Base-by-base conservation (phyloP, 92 coral and sea anemone genomes). In the Parazoanthus darwini region DNA sequence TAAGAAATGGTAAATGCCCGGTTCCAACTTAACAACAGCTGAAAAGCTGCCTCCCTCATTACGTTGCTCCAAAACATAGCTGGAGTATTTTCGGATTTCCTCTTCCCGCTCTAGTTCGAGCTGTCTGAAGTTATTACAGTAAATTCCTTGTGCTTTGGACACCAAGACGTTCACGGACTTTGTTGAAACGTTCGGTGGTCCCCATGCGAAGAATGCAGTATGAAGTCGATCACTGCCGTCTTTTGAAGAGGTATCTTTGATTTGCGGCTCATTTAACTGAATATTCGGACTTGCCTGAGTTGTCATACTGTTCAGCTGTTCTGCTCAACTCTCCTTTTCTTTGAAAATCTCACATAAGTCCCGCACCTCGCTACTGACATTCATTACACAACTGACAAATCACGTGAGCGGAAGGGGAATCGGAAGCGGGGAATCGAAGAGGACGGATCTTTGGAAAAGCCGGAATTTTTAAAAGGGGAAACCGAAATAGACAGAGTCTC, bases 1-100 rank as follows among this genome's bases (percentile, higher is more conserved):
- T 56, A 84, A 18, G 78, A 84, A 84, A 44, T 84, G 87, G 36
- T 84, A 84, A 71, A 68, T 33, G 5, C 87, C 87, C 2, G 87
- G 87, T 84, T 44, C 78, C 7, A 84, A 44, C 26, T 84, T 46
- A 26, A 84, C 87, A 4, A 50, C 65, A 29, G 87, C 59, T 0
- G 78, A 68, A 70, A 84, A 84, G 67, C 87, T 68, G 8, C 87
- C 87, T 26, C 87, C 87, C 4, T 84, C 87, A 26, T 84, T 84
- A 15, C 23, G 50, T 23, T 84, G 87, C 68, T 84, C 87, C 67
- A 84, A 70, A 70, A 29, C 87, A 50, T 70, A 84, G 36, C 87
- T 84, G 29, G 77, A 43, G 39, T 29, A 84, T 73, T 70, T 84
- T n/a, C 56, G 76, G n/a, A 71, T 25, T 68, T 70, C 46, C 3